phyloP scores from a whole-genome alignment of 2,888 invertebrate genomes.

The Hyposoter didymator region DNA sequence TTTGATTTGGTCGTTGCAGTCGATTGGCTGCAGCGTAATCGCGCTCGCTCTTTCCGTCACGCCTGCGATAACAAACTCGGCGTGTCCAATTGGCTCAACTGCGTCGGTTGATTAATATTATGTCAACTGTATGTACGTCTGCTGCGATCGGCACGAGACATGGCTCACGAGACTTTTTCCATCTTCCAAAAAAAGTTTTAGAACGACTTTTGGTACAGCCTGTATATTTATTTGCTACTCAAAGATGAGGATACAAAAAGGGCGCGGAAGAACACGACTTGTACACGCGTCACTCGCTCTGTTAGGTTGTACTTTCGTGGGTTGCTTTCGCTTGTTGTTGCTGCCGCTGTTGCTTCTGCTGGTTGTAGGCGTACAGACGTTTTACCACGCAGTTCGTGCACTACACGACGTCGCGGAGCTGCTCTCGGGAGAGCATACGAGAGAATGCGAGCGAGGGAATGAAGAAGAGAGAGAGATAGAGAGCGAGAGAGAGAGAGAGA shows the following conservation, averaged over 20 bases:
- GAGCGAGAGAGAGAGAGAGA: conserved; percentile 33
- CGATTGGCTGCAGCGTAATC: background rate
- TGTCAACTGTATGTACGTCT: background rate
- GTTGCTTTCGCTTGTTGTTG: conserved; percentile 55
- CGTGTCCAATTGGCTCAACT: background rate
- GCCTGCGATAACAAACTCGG: background rate
- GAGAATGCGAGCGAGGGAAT: conserved; percentile 40
- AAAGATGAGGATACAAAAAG: conserved; percentile 50
- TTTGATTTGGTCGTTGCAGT: background rate
- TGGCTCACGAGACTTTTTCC: background rate
- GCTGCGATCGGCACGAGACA: background rate
- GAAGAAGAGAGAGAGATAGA: conserved; percentile 46
- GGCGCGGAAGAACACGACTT: conserved; percentile 52
- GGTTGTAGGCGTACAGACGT: conserved; percentile 66
- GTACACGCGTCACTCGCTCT: conserved; percentile 59
- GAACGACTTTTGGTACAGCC: background rate
- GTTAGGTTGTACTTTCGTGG: conserved; percentile 54
- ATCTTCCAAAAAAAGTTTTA: background rate
- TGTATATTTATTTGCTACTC: conserved; percentile 1
- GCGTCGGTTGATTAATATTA: background rate
- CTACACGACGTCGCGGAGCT: conserved; percentile 63
- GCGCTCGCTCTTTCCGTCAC: background rate
- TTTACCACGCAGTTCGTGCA: conserved; percentile 61
- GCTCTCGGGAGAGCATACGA: conserved; percentile 19
- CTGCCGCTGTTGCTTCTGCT: conserved; percentile 48